Conservation (phyloP, 2,888 invertebrate genomes). For the Arenicola marina region DNA sequence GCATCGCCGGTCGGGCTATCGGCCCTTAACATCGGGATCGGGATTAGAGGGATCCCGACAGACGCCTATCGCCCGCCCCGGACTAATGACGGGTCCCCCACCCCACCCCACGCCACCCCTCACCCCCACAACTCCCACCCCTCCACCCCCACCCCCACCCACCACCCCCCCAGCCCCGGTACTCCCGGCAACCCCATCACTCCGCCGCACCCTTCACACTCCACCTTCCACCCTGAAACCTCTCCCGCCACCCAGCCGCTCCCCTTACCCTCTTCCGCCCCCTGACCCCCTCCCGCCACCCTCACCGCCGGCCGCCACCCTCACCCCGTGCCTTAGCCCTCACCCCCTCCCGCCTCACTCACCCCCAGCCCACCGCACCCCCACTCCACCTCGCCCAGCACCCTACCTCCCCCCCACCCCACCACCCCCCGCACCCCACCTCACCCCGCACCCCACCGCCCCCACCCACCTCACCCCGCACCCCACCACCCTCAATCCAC, state of each 20-base stretch:
- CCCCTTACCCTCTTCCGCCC: neutral
- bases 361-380: neutral
- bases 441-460: neutral
- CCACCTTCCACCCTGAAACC: neutral
- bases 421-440: neutral
- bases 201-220: neutral
- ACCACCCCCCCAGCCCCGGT: neutral
- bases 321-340: slow-evolving; percentile 1
- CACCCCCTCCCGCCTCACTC: neutral
- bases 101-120: neutral
- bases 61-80: no score
- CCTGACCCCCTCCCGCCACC: neutral
- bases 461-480: no score
- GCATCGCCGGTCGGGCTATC: no score
- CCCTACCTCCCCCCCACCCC: neutral
- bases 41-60: no score
- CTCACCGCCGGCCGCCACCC: neutral
- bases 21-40: no score
- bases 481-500: no score
- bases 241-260: neutral
- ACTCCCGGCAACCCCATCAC: neutral
- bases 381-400: neutral
- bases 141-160: neutral
- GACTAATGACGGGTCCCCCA: no score
- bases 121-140: neutral